Evolutionary conservation across 2,888 invertebrate genomes (phyloP), one percentile per base, ranked within the genome.

Genomic region (Xanthia togata): DNA sequence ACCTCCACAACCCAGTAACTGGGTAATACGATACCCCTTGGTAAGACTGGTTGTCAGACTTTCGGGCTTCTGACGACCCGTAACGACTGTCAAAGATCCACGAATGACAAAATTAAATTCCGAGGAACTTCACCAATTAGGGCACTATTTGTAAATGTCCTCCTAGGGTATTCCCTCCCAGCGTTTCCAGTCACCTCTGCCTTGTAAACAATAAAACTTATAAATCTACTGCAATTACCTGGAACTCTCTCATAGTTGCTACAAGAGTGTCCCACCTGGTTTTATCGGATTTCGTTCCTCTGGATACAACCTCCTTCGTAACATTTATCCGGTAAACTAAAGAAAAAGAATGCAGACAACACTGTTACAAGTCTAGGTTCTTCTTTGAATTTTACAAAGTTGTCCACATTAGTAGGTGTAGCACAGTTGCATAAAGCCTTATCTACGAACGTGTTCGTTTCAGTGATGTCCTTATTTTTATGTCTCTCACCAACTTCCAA

Each of bases 401-500:
- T 69, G 77, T 70, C 31, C 86, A 78, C 88, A 85, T 87, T 81
- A 78, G 74, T 70, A 78, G 73, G 72, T 76, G 55, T 71, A 73
- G 76, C 84, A 84, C 81, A 64, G 81, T 79, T 82, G 70, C 81
- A 85, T 79, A 82, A 87, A 87, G 70, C 59, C 68, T 81, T 86
- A 87, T 89, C 89, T 73, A 12, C 38, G 62, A 78, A 82, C 70
- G 72, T 72, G 74, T 79, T 62, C 73, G 62, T 70, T 79, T 68
- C 72, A 69, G 79, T 75, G 65, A 78, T 78, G 75, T 72, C 65
- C 65, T 77, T 79, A 62, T 76, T 87, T 87, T 87, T 80, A 85
- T 84, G 73, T 62, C 35, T 69, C n/a, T 63, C 71, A 62, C 65
- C 50, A 73, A 81, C 60, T 68, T 87, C 76, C 47, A n/a, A 62